Conservation (phyloP, 2,113 vertebrate genomes). For the Albula glossodonta region DNA sequence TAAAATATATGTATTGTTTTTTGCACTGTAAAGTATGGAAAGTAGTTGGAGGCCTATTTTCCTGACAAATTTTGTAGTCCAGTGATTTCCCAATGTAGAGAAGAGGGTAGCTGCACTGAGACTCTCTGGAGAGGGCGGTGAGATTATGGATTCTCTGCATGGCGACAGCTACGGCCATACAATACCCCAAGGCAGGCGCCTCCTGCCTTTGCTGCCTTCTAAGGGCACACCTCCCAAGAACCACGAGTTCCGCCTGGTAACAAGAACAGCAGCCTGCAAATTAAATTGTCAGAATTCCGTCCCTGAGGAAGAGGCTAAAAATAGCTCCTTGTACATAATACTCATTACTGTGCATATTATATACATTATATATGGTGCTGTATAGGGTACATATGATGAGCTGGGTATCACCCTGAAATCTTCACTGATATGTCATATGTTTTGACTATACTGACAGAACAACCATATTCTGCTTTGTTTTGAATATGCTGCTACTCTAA, state of each 20-base stretch:
- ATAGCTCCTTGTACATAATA: conserved; percentile 14
- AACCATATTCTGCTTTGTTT: no score
- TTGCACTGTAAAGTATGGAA: no score
- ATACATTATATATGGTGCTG: not conserved
- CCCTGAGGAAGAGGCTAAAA: conserved; percentile 35
- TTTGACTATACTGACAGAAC: no score
- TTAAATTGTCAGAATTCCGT: conserved; percentile 24
- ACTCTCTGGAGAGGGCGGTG: conserved; percentile 14
- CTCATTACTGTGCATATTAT: not conserved
- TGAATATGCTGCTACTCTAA: no score
- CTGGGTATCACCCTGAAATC: not conserved
- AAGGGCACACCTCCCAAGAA: conserved; percentile 44
- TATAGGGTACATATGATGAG: not conserved
- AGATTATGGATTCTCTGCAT: conserved; percentile 14
- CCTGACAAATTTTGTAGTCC: not conserved
- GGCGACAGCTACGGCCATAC: conserved; percentile 16
- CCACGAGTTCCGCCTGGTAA: conserved; percentile 31
- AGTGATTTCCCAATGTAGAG: not conserved
- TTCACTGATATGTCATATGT: not conserved
- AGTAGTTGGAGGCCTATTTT: no score
- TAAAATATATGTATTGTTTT: no score
- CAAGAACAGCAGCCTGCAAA: conserved; percentile 38
- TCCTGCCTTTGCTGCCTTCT: conserved; percentile 47
- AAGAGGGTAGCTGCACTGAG: conserved; percentile 5
- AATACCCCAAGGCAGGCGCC: conserved; percentile 34